A percentile compares a stretch with the other conserved stretches of the same genome.
These are phyloP conservation scores for Neoniphon sammara DNA, from an alignment of 2,797 vertebrate genomes.

Conservation along the genomic window DNA sequence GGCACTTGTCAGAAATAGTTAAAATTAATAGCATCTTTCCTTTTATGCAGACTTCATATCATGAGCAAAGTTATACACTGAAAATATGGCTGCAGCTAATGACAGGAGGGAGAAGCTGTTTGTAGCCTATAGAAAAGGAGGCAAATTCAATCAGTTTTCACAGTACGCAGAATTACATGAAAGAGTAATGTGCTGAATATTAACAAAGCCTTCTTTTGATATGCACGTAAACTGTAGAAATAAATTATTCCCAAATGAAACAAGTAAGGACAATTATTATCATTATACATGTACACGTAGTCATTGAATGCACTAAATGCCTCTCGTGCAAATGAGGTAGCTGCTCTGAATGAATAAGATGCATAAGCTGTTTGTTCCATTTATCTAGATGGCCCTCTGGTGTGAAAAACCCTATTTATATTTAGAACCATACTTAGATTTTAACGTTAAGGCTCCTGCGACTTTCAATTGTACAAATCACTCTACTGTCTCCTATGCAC, in stretches of 20 bases:
- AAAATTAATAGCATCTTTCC: neutral
- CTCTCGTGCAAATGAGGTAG: conserved; percentile 47
- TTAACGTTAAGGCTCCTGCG: conserved; percentile 7
- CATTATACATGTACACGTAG: conserved; percentile 41
- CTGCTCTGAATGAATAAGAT: conserved; percentile 38
- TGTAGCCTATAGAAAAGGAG: conserved; percentile 8
- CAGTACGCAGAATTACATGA: conserved; percentile 38
- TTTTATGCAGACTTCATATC: conserved; percentile 5
- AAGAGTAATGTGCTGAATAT: conserved; percentile 36
- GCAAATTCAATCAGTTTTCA: conserved; percentile 33
- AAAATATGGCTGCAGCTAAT: conserved; percentile 37
- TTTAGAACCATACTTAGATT: conserved; percentile 28
- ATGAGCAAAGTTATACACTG: conserved; percentile 19
- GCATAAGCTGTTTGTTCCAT: conserved; percentile 38
- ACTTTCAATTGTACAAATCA: conserved; percentile 23
- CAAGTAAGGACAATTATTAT: conserved; percentile 48
- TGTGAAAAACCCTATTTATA: conserved; percentile 18
- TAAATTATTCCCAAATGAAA: conserved; percentile 27
- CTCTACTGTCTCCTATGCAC: neutral
- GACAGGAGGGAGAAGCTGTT: conserved; percentile 18
- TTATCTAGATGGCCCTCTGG: conserved; percentile 11
- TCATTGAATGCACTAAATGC: conserved; percentile 31
- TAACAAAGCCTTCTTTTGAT: conserved; percentile 24
- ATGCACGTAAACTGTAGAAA: conserved; percentile 45
- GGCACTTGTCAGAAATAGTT: neutral